Evolutionary conservation across 2,888 invertebrate species (phyloP), one percentile per base, ranked within the genome.

Genomic region (Blastobasis adustella): DNA sequence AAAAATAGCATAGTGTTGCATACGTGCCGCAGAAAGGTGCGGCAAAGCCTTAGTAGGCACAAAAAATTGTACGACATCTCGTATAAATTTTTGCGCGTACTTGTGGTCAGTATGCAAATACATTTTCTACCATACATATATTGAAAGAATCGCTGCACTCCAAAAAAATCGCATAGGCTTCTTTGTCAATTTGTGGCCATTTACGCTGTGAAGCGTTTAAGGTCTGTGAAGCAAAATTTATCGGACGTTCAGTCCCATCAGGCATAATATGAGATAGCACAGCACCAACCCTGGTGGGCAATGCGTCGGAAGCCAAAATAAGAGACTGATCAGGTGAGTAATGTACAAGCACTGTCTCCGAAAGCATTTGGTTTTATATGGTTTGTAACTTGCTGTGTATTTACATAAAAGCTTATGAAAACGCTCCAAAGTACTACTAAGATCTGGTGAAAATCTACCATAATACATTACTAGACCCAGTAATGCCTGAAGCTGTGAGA

Each of bases 1-100:
- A 40, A 40, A 51, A 40, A 47, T 51, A 39, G 51, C 51, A 45
- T 51, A 51, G 43, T 51, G 47, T 39, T 47, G 45, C 47, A 51
- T 47, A 6, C 51, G 23, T 39, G 45, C 6, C n/a, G 48, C 48
- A 10, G 48, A 39, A 23, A 39, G 6, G 7, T 38, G 39, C 7
- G 48, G 48, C 23, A 40, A 39, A 10, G 48, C 41, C 23, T 48
- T 48, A 8, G 7, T 10, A 10, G 48, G 48, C 5, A n/a, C n/a
- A 8, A 48, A 10, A 8, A 48, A 40, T 36, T 39, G 39, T 4
- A 39, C 41, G 5, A 41, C 9, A 38, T n/a, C n/a, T n/a, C n/a
- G n/a, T n/a, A n/a, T n/a, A n/a, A n/a, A n/a, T n/a, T n/a, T n/a
- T n/a, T n/a, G n/a, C n/a, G n/a, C n/a, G n/a, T 45, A 46, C 10